Evolutionary conservation across 2,797 vertebrate species (phyloP).

Genomic region (Sebastes hubbsi): DNA sequence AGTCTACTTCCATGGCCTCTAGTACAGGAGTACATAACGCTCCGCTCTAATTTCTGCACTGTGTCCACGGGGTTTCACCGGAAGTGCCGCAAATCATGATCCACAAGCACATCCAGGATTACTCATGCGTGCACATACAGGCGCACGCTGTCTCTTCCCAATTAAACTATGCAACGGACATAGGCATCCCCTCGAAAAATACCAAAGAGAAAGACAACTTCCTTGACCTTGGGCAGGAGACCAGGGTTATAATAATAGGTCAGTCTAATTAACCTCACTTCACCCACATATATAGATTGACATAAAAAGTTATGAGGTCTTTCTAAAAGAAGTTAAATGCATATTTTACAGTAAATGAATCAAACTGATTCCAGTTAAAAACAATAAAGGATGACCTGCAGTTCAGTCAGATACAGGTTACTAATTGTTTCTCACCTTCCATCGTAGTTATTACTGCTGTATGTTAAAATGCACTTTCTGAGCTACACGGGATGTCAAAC

Average conservation of each 20-base stretch:
- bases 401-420: neutral
- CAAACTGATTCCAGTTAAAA: neutral
- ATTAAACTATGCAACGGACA: slow-evolving; percentile 43
- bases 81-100: slow-evolving; percentile 64
- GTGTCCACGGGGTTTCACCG: slow-evolving; percentile 50
- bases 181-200: slow-evolving; percentile 43
- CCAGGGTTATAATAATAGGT: slow-evolving; percentile 17
- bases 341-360: neutral
- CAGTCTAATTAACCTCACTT: slow-evolving; percentile 33
- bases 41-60: slow-evolving; percentile 44
- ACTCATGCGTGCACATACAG: slow-evolving; percentile 41
- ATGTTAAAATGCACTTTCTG: neutral
- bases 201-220: slow-evolving; percentile 37
- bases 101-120: slow-evolving; percentile 31
- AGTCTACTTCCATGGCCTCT: slow-evolving; percentile 63
- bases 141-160: slow-evolving; percentile 48
- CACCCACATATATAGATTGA: neutral
- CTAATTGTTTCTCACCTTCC: neutral
- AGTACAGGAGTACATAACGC: slow-evolving; percentile 48
- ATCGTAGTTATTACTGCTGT: neutral
- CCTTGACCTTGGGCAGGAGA: slow-evolving; percentile 39
- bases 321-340: neutral
- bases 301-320: neutral
- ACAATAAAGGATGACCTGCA: neutral
- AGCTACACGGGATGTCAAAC: neutral